Base-by-base conservation (phyloP, 2,797 vertebrate genomes). In the Dipus sagitta region DNA sequence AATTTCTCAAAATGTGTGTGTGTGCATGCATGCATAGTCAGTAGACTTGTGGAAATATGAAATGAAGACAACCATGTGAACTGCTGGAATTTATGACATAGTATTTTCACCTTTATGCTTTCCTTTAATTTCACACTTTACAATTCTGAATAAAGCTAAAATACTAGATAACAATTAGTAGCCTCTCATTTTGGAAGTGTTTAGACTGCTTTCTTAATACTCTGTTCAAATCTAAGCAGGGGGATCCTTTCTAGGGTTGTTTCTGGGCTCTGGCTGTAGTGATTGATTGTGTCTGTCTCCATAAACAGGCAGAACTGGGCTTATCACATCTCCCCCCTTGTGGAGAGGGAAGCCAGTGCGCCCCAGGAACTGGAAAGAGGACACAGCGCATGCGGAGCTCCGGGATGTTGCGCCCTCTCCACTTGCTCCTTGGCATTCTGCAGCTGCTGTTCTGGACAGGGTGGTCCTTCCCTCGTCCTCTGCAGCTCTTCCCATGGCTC, bases 381-480 rank as follows among this genome's bases (percentile, higher is more conserved):
- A 9, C 4, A 20, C 6, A 11, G 14, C 0, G 7, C 14, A 21
- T 20, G 2, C 4, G 3, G 42, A 38, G 34, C 18, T 18, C 90
- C 60, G 8, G 9, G 60, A 21, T 5, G 6, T 52, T 9, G 0
- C 0, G 24, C 21, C 32, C 52, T 12, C 64, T 11, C 18, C 0
- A 13, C 54, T 58, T 18, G 26, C 14, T 77, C 70, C 8, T 0
- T 1, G 21, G 26, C 4, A 10, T n/a, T 65, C 34, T 54, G 52
- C 17, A 11, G 3, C 7, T 3, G 0, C 3, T 0, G 14, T 54
- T 54, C 4, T 4, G 32, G 26, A 10, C 47, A 2, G 0, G 2
- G 54, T 1, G 0, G 0, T 15, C 18, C 18, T 38, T 2, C 32
- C 15, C 18, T 1, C 11, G 10, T 38, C 58, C 2, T 10, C 32